phyloP scores from a whole-genome alignment of 2,113 vertebrate genomes.

The Philantomba maxwellii region DNA sequence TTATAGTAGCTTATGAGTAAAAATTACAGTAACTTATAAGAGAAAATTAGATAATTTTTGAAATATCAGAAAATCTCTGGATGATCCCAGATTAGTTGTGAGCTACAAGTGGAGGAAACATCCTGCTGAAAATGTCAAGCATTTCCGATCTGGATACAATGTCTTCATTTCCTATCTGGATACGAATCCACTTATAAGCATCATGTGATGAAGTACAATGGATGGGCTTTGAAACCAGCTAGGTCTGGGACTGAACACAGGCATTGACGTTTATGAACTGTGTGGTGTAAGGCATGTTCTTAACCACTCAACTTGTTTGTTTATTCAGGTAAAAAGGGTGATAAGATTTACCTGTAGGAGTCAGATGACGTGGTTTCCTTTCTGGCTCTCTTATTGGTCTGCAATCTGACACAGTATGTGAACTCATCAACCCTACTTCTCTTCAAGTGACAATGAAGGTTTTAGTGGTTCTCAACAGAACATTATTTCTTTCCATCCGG shows the following conservation, averaged over 20 bases:
- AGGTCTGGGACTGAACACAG: not conserved
- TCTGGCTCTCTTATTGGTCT: not conserved
- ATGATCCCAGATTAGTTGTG: not conserved
- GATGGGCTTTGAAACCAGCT: not conserved
- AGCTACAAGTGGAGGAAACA: not conserved
- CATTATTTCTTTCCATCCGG: not conserved
- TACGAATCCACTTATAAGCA: not conserved
- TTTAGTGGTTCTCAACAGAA: not conserved
- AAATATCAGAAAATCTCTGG: not conserved
- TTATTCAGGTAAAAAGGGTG: not conserved
- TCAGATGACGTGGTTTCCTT: not conserved
- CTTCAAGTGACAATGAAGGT: not conserved
- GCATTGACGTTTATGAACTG: not conserved
- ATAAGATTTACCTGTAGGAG: not conserved
- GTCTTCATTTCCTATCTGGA: not conserved
- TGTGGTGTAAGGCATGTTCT: not conserved
- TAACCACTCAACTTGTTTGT: not conserved
- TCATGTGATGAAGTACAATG: rapidly evolving
- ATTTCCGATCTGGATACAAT: not conserved
- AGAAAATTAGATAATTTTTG: not conserved
- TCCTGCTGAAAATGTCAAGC: not conserved
- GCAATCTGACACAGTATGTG: not conserved
- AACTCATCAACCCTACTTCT: not conserved
- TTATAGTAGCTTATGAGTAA: not conserved
- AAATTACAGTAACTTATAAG: not conserved